These are phyloP conservation scores for Bambusicola thoracicus DNA, from an alignment of 2,113 vertebrate genomes.

Conservation along the genomic window DNA sequence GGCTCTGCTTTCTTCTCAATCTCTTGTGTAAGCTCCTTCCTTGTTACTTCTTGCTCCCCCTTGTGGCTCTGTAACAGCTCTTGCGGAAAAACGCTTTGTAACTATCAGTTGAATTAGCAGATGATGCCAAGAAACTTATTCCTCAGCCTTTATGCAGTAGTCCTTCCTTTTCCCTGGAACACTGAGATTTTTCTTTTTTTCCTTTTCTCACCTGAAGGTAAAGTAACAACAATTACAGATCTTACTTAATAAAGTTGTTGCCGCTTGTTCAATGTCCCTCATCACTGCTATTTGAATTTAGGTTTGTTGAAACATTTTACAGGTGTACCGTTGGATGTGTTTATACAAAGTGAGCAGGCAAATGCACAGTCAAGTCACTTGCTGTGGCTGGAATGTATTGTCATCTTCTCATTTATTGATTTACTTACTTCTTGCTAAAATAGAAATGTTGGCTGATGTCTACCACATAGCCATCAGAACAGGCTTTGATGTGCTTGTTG, in stretches of 20 bases:
- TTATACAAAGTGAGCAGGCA: not conserved
- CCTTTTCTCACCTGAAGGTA: not conserved
- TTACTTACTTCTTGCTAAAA: not conserved
- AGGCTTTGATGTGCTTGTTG: not conserved
- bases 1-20: not conserved
- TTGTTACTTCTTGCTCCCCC: constrained; percentile 7
- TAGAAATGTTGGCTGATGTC: not conserved
- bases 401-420: not conserved
- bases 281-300: not conserved
- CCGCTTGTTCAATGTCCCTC: not conserved
- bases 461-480: not conserved
- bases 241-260: rapidly evolving
- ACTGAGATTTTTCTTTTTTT: too few relatives aligned
- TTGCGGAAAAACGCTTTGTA: not conserved
- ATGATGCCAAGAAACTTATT: not conserved
- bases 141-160: not conserved
- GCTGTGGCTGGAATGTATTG: not conserved
- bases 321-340: not conserved
- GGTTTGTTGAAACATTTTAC: not conserved
- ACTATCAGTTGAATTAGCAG: not conserved
- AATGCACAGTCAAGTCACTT: not conserved
- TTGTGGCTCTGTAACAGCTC: not conserved
- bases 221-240: not conserved
- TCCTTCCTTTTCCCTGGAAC: not conserved
- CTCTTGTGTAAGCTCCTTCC: not conserved